These are phyloP conservation scores for Pachymerium ferrugineum DNA, from an alignment of 2,888 invertebrate genomes.

Conservation along the genomic window DNA sequence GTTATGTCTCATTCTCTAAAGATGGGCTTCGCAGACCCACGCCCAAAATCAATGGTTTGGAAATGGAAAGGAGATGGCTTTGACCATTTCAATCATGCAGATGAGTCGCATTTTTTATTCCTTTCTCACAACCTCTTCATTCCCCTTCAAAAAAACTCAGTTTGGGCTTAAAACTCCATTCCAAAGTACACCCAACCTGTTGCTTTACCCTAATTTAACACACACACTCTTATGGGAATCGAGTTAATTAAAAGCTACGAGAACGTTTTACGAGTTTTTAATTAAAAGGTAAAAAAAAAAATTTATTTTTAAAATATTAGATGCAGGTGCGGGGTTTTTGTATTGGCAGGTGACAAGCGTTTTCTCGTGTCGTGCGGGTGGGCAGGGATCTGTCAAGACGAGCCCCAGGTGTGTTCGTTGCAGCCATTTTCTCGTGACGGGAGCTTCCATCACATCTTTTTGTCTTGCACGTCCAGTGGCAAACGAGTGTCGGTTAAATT, in stretches of 20 bases:
- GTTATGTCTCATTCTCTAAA: background rate
- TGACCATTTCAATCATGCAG: conserved; percentile 2
- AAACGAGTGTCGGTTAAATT: background rate
- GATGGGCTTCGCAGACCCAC: background rate
- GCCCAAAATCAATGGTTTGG: background rate
- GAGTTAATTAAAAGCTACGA: too few species aligned
- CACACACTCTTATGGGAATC: too few species aligned
- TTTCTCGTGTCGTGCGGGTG: background rate
- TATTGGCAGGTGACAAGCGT: background rate
- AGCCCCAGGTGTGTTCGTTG: background rate
- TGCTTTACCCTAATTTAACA: too few species aligned
- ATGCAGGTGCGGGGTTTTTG: background rate
- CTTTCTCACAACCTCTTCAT: background rate
- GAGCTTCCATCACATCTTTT: background rate
- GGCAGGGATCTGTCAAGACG: background rate
- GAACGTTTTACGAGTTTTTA: too few species aligned
- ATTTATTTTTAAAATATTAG: background rate
- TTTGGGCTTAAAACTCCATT: too few species aligned
- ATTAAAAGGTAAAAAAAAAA: background rate
- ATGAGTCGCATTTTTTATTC: too few species aligned
- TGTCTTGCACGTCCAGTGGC: background rate
- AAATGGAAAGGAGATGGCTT: background rate
- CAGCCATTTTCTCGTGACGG: background rate
- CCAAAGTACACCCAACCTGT: too few species aligned
- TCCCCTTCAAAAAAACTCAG: background rate